phyloP scores from a whole-genome alignment of 2,888 invertebrate species.

The Bursaphelenchus okinawaensis region DNA sequence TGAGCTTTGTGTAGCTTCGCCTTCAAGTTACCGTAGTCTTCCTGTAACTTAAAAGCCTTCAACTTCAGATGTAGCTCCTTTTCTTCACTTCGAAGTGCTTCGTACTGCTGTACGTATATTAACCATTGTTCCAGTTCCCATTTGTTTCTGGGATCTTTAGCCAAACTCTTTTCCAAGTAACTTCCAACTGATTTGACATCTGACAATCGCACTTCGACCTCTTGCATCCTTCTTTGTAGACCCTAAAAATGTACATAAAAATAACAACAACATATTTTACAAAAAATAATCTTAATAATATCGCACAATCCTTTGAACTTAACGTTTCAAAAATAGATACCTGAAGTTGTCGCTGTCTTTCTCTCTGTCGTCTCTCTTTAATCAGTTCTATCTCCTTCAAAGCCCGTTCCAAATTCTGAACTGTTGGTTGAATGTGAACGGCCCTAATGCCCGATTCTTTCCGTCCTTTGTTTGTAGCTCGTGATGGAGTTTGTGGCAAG shows the following conservation, averaged over 20 bases:
- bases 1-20: neutral
- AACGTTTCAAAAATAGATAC: too few relatives aligned
- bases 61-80: constrained; percentile 12
- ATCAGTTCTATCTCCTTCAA: constrained; percentile 19
- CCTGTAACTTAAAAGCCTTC: neutral
- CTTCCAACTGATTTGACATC: constrained; percentile 21
- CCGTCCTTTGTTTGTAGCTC: constrained; percentile 1
- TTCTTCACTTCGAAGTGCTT: constrained; percentile 10
- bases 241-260: constrained; percentile 5
- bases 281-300: neutral
- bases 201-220: constrained; percentile 30
- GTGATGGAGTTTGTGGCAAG: constrained; percentile 9
- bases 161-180: constrained; percentile 11
- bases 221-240: constrained; percentile 31
- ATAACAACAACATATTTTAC: neutral
- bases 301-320: constrained; percentile 1
- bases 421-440: constrained; percentile 13
- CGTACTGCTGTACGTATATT: constrained; percentile 17
- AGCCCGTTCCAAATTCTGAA: constrained; percentile 23
- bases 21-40: neutral
- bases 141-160: constrained; percentile 15
- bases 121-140: constrained; percentile 22
- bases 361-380: constrained; percentile 12
- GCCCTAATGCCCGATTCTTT: constrained; percentile 4
- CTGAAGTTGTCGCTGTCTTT: constrained; percentile 12